A percentile compares a stretch with the other conserved stretches of the same genome.
Evolutionary conservation across 2,113 vertebrate genomes (phyloP).

Genomic region (Glareola pratincola): DNA sequence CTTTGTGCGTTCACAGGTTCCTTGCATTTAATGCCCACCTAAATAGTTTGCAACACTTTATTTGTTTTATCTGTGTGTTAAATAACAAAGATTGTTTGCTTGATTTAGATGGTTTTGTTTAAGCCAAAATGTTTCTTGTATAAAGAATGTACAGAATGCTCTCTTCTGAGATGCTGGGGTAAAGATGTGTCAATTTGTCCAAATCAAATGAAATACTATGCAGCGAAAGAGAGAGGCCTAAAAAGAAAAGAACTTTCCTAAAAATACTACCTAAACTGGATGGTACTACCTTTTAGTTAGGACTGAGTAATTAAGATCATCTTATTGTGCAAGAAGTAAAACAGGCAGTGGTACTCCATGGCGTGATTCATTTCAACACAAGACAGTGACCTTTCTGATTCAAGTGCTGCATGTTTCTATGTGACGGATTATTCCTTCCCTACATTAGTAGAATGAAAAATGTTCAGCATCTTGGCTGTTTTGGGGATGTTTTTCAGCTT

Average conservation of each 20-base stretch:
- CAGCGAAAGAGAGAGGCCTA: not conserved
- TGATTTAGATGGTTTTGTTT: not conserved
- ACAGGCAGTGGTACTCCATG: not conserved
- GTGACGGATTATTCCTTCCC: not conserved
- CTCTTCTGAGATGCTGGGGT: not conserved
- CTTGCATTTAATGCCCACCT: not conserved
- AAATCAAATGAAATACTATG: not conserved
- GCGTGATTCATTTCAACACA: conserved; percentile 21
- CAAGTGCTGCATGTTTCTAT: not conserved
- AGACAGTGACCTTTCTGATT: conserved; percentile 37
- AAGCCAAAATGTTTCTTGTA: not conserved
- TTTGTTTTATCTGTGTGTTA: not conserved
- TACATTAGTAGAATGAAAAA: not conserved
- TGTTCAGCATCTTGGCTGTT: not conserved
- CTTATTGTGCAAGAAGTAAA: not conserved
- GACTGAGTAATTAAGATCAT: not conserved
- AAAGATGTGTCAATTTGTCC: not conserved
- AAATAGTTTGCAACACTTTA: not conserved
- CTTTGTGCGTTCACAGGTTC: not conserved
- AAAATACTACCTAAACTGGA: not conserved
- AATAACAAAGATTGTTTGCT: not conserved
- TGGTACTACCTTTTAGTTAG: not conserved
- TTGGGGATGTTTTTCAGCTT: not conserved
- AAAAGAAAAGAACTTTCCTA: not conserved
- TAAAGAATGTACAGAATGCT: not conserved